Base-by-base conservation (phyloP, 2,113 vertebrate genomes). In the Campylorhamphus procurvoides region DNA sequence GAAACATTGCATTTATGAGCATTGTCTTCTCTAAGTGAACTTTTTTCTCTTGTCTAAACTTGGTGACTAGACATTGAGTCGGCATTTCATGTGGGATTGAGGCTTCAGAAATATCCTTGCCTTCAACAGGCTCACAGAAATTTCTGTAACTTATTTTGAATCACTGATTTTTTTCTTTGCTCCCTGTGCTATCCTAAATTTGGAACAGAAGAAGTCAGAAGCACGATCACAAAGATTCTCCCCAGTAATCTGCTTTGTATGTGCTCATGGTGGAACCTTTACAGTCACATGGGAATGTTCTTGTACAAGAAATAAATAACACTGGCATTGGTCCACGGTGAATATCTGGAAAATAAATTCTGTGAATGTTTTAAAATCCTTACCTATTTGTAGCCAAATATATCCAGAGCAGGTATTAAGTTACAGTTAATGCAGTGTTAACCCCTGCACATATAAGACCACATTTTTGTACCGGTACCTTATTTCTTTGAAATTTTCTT, bases 401-500 rank as follows among this genome's bases (percentile, higher is more conserved):
- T 24, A 27, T 47, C 72, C 40, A 77, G 19, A 77, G 37, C 4
- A 60, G 29, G 17, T 22, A 40, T 37, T 52, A 55, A 78, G 18
- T 1, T 4, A 60, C 33, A 11, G 12, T 58, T 42, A 31, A 52
- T 8, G 27, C 31, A 66, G 31, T 46, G 13, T 14, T 60, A 73
- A 44, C 7, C 14, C 28, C 22, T 58, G 19, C 10, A 29, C 7
- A 28, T 6, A 4, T 27, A 46, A 94, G 31, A 19, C n/a, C 67
- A 5, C 1, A 14, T 22, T 89, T 81, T 44, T 24, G 16, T 52
- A 18, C 42, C 47, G 19, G 90, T 97, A 97, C 97, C 96, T 97
- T 97, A 73, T 94, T 97, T 79, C 94, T 94, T 88, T 89, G 96
- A 91, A 97, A 98, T 94, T 94, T 94, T 93, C 91, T 89, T 94